These are phyloP conservation scores for Oryzias curvinotus DNA, from an alignment of 2,113 vertebrate species.

Conservation along the genomic window DNA sequence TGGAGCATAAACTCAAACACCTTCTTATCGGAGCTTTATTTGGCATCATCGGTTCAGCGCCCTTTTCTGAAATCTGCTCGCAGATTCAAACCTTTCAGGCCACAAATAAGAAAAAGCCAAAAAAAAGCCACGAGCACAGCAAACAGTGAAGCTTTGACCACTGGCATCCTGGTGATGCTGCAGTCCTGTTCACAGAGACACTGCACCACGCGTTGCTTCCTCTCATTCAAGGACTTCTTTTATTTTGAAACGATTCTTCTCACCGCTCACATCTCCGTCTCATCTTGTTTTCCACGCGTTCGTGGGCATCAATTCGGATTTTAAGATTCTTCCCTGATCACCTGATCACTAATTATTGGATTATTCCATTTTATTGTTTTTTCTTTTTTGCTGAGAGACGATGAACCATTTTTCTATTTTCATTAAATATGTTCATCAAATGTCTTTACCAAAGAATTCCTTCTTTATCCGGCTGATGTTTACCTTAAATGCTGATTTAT, in stretches of 20 bases:
- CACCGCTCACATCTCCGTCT: neutral
- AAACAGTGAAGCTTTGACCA: slow-evolving; percentile 16
- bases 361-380: neutral
- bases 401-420: slow-evolving; percentile 48
- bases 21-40: neutral
- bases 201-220: neutral
- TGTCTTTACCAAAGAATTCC: no score
- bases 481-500: no score
- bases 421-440: no score
- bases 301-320: neutral
- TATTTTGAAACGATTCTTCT: neutral
- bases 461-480: no score
- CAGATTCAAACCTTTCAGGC: neutral
- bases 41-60: slow-evolving; percentile 7
- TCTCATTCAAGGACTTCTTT: neutral
- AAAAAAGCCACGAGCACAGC: slow-evolving; percentile 4
- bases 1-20: no score
- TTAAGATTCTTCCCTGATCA: no score
- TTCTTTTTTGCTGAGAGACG: slow-evolving; percentile 1
- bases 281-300: neutral
- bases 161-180: slow-evolving; percentile 21
- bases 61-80: neutral
- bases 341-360: no score
- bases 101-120: slow-evolving; percentile 9
- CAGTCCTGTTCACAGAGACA: slow-evolving; percentile 8